phyloP scores from a whole-genome alignment of 2,888 invertebrate genomes.

The Shargacucullia verbasci region DNA sequence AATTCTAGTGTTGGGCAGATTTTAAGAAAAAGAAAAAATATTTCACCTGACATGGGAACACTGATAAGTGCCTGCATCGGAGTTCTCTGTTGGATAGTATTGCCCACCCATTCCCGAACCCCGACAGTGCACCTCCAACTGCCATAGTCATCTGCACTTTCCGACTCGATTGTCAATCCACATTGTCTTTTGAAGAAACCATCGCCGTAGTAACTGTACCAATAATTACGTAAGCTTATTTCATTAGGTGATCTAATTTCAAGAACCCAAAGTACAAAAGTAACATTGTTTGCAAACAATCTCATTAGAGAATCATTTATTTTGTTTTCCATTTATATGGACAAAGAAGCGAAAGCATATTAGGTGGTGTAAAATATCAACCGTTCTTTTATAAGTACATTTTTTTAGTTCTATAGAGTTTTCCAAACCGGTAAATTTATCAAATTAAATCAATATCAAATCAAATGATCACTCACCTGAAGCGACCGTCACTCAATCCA shows the following conservation, averaged over 20 bases:
- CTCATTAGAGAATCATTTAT: too few relatives aligned
- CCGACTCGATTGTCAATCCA: conserved; percentile 82
- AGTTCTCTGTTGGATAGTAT: conserved; percentile 57
- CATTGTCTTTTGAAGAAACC: conserved; percentile 81
- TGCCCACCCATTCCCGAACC: conserved; percentile 68
- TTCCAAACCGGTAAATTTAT: neutral
- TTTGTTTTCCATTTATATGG: too few relatives aligned
- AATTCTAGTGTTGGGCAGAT: too few relatives aligned
- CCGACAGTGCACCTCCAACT: conserved; percentile 86
- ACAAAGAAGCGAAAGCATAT: too few relatives aligned
- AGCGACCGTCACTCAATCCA: conserved; percentile 81
- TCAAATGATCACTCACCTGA: conserved; percentile 69
- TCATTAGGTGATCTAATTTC: too few relatives aligned
- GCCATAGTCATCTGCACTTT: conserved; percentile 72
- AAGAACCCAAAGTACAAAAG: too few relatives aligned
- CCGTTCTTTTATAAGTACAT: too few relatives aligned
- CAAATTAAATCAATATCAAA: neutral
- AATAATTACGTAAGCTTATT: conserved; percentile 1
- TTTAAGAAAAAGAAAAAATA: too few relatives aligned
- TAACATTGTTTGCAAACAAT: too few relatives aligned
- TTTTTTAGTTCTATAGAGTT: too few relatives aligned
- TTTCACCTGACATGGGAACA: conserved; percentile 49
- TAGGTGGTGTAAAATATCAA: too few relatives aligned
- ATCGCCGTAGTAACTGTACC: conserved; percentile 82
- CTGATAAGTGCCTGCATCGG: conserved; percentile 82